Evolutionary conservation across 2,113 vertebrate genomes (phyloP).

Genomic region (Phocoena phocoena): DNA sequence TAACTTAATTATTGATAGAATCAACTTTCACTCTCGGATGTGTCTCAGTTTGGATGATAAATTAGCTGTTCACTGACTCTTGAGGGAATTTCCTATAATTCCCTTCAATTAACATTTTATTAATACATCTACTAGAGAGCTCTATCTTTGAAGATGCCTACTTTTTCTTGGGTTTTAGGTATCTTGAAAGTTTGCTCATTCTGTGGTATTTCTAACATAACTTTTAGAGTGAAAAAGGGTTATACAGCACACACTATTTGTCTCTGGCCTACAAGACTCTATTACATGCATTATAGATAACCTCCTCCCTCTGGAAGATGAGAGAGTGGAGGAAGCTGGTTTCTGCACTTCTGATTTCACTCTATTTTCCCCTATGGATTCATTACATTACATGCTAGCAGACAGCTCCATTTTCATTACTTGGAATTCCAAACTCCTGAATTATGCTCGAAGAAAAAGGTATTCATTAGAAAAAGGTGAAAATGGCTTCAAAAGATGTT

Average conservation of each 20-base stretch:
- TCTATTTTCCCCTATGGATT: neutral
- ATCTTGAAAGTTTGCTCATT: neutral
- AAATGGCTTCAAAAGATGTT: neutral
- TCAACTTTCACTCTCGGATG: neutral
- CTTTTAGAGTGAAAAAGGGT: neutral
- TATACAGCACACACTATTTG: neutral
- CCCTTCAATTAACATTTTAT: neutral
- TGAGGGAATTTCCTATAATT: neutral
- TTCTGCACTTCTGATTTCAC: neutral
- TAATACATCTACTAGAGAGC: neutral
- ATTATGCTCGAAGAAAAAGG: neutral
- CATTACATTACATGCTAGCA: neutral
- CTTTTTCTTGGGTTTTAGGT: neutral
- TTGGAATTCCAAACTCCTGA: neutral
- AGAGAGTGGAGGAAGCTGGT: neutral
- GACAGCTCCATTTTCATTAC: neutral
- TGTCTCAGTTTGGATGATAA: neutral
- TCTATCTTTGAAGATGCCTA: neutral
- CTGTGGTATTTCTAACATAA: neutral
- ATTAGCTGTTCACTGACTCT: neutral
- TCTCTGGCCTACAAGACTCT: neutral
- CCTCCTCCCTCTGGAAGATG: neutral
- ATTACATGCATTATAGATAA: neutral
- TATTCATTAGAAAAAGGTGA: neutral
- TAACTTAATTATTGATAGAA: neutral